A percentile compares a stretch with the other conserved stretches of the same genome.
phyloP scores from a whole-genome alignment of 2,888 invertebrate genomes.

The Hypomecis punctinalis region DNA sequence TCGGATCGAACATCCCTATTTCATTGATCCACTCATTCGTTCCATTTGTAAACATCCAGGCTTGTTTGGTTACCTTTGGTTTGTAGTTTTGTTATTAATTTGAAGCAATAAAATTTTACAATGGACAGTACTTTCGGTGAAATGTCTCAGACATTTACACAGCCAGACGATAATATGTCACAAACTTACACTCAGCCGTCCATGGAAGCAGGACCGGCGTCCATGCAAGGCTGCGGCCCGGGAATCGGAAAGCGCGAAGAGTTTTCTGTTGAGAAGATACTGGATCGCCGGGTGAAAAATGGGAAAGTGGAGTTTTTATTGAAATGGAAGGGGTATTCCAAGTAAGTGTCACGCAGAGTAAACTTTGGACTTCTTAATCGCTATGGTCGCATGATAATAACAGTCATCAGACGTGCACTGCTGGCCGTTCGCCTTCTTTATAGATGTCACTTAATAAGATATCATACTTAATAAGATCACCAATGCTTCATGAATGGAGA shows the following conservation, averaged over 20 bases:
- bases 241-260: constrained; percentile 85
- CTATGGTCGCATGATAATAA: too few relatives aligned
- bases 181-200: constrained; percentile 48
- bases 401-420: too few relatives aligned
- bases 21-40: too few relatives aligned
- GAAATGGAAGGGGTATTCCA: constrained; percentile 88
- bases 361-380: too few relatives aligned
- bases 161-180: constrained; percentile 28
- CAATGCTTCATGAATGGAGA: too few relatives aligned
- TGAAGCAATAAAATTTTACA: background rate
- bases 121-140: constrained; percentile 49
- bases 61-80: background rate
- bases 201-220: constrained; percentile 50
- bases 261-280: constrained; percentile 90
- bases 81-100: background rate
- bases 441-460: too few relatives aligned
- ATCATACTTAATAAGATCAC: too few relatives aligned
- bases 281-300: constrained; percentile 88
- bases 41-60: too few relatives aligned
- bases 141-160: constrained; percentile 41
- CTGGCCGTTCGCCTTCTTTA: too few relatives aligned
- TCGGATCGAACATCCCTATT: too few relatives aligned
- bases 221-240: constrained; percentile 49
- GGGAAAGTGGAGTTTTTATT: constrained; percentile 88
- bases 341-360: constrained; percentile 70